Percentiles rank a stretch among this genome's conserved stretches.
Evolutionary conservation across 2,113 vertebrate genomes (phyloP).

Genomic region (Cettia cetti): DNA sequence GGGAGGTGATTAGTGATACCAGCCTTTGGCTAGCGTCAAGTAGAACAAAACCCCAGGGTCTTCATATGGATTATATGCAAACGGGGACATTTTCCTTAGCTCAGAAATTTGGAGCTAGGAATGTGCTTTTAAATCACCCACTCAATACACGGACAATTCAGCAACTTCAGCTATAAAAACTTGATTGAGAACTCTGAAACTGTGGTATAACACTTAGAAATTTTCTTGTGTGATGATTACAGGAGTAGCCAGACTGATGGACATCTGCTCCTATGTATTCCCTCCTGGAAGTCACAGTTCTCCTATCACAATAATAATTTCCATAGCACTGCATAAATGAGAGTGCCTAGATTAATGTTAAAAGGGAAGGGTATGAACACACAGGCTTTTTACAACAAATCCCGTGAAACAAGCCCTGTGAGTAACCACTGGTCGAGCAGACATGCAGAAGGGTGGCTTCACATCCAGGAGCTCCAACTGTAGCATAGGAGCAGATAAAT

Average conservation of each 20-base stretch:
- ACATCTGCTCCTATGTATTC: not conserved
- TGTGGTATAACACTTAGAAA: not conserved
- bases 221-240: not conserved
- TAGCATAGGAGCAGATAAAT: not conserved
- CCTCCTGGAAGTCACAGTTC: not conserved
- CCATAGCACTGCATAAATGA: not conserved
- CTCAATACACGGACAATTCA: not conserved
- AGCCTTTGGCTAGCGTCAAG: not conserved
- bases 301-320: not conserved
- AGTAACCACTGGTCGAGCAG: not conserved
- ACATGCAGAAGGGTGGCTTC: not conserved
- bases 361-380: not conserved
- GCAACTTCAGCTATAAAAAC: not conserved
- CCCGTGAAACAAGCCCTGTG: not conserved
- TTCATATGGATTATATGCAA: not conserved
- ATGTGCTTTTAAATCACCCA: not conserved
- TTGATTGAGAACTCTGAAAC: not conserved
- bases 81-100: not conserved
- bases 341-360: not conserved
- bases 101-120: not conserved
- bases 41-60: not conserved
- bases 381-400: not conserved
- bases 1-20: not conserved
- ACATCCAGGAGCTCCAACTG: not conserved
- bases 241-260: not conserved